Evolutionary conservation across 2,888 invertebrate species (phyloP).

Genomic region (Ochropleura plecta): DNA sequence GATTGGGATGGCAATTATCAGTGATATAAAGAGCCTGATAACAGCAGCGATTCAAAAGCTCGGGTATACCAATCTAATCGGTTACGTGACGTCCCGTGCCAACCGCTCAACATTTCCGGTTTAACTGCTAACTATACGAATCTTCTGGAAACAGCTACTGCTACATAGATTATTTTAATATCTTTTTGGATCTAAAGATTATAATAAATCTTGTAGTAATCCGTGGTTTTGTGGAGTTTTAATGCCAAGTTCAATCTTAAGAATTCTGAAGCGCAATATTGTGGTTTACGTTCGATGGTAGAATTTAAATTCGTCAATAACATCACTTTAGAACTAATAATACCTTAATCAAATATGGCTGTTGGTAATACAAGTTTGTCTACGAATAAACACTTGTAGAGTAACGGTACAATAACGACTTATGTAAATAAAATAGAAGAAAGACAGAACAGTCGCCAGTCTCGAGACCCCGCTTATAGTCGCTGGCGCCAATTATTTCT

Average conservation of each 20-base stretch:
- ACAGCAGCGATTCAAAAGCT: slow-evolving; percentile 50
- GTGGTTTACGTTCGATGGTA: background rate
- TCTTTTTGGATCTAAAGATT: background rate
- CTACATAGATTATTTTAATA: background rate
- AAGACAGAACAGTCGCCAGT: slow-evolving; percentile 8
- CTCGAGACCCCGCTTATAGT: slow-evolving; percentile 3
- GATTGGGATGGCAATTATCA: slow-evolving; percentile 50
- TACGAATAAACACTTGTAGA: slow-evolving; percentile 18
- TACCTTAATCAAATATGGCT: slow-evolving; percentile 8
- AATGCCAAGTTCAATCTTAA: background rate
- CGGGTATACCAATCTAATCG: slow-evolving; percentile 35
- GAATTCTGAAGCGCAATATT: background rate
- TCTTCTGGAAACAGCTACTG: slow-evolving; percentile 17
- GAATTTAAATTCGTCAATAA: background rate
- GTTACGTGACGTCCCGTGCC: slow-evolving; percentile 28
- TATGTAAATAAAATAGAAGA: slow-evolving; percentile 22
- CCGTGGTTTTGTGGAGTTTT: background rate
- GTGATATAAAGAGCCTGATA: slow-evolving; percentile 47
- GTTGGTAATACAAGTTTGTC: slow-evolving; percentile 21
- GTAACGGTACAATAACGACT: slow-evolving; percentile 54
- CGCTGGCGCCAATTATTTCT: background rate
- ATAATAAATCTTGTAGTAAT: slow-evolving; percentile 15
- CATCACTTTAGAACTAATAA: background rate
- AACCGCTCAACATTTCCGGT: slow-evolving; percentile 38
- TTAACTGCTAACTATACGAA: slow-evolving; percentile 23